Evolutionary conservation across 2,113 vertebrate genomes (phyloP), one percentile per base, ranked within the genome.

Genomic region (Gracilinanus agilis): DNA sequence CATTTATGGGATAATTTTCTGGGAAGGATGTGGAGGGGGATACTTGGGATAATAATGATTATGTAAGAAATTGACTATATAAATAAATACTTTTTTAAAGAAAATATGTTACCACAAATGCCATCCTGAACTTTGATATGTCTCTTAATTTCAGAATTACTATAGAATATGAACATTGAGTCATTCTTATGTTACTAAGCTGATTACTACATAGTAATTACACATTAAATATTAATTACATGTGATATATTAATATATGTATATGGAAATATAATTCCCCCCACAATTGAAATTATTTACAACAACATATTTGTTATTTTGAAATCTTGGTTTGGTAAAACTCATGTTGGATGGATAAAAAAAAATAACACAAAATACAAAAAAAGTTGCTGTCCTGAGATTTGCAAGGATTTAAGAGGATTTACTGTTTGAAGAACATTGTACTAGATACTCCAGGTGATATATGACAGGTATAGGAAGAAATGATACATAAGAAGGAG

Each of bases 281-380:
- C 19, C 55, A 24, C 55, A 75, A 40, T 40, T 91, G 55, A 5
- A 55, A 75, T 34, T 55, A 88, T 55, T 92, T 90, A 24, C 34
- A 8, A n/a, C 55, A 29, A n/a, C 40, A 29, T 90, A 89, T 91
- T 24, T 27, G 44, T 93, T 89, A 49, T 83, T 95, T 90, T 93
- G 53, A 90, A 90, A 53, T 34, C 44, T 90, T 83, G 92, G 34
- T n/a, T 92, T 94, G 92, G 55, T 89, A 95, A 93, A 55, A 23
- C 53, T 44, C n/a, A 56, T 75, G 34, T 25, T 93, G 55, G 40
- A 55, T 19, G 53, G 58, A 21, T 91, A 55, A 92, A 53, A 92
- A 53, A 75, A 88, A 93, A 34, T 23, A 55, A 55, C 19, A 55
- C 55, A 55, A 55, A 23, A 55, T 23, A 55, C 55, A 55, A 55